Conservation (phyloP, 2,888 invertebrate genomes). For the Ectemnius cavifrons region DNA sequence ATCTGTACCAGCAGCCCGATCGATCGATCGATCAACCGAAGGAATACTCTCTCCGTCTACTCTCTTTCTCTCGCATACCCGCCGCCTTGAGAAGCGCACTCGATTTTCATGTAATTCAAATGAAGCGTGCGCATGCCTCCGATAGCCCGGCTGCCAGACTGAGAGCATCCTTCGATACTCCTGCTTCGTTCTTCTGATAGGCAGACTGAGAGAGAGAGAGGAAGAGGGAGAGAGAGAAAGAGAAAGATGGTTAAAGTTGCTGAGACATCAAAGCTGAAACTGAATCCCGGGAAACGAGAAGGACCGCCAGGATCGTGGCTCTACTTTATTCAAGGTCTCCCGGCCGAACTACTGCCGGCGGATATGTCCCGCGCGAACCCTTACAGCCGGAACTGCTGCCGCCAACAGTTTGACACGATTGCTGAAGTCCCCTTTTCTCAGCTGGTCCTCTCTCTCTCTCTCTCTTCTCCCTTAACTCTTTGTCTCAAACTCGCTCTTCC, state of each 20-base stretch:
- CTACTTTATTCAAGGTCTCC: slow-evolving; percentile 26
- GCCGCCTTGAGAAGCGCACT: slow-evolving; percentile 36
- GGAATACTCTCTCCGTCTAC: not conserved
- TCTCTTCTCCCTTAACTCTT: too few relatives aligned
- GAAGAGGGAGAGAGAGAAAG: too few relatives aligned
- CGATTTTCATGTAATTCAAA: slow-evolving; percentile 63
- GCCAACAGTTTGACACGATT: too few relatives aligned
- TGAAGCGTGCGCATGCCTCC: slow-evolving; percentile 38
- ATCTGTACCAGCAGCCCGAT: slow-evolving; percentile 47
- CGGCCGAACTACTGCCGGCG: too few relatives aligned
- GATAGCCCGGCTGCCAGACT: not conserved
- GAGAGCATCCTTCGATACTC: too few relatives aligned
- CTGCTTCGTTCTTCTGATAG: too few relatives aligned
- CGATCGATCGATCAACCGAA: slow-evolving; percentile 45
- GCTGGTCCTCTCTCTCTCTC: too few relatives aligned
- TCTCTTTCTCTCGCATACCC: not conserved
- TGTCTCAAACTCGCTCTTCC: too few relatives aligned
- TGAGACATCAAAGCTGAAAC: slow-evolving; percentile 34
- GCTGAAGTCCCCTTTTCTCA: too few relatives aligned
- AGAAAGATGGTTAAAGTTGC: not conserved
- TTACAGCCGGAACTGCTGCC: too few relatives aligned
- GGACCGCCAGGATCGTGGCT: not conserved
- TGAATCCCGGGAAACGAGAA: slow-evolving; percentile 16
- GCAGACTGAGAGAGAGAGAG: too few relatives aligned
- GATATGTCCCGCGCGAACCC: too few relatives aligned